These are phyloP conservation scores for Sapajus apella DNA, from an alignment of 2,113 vertebrate genomes.

Conservation along the genomic window DNA sequence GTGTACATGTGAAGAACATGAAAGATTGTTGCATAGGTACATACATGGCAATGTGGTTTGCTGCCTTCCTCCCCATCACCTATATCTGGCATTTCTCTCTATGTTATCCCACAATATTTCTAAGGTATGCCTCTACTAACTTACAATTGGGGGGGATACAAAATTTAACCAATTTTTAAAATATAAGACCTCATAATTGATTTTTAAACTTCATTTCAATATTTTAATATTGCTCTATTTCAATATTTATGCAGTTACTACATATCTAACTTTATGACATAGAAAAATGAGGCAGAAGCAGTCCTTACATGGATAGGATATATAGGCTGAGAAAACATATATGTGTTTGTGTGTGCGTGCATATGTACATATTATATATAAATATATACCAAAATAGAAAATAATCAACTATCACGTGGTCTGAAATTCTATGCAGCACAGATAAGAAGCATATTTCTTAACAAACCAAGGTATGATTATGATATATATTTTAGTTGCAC, in stretches of 20 bases:
- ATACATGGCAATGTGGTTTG: too few species aligned
- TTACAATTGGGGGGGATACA: not conserved
- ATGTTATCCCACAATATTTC: not conserved
- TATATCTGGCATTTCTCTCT: too few species aligned
- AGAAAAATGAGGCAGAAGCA: not conserved
- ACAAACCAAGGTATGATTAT: not conserved
- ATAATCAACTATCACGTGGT: not conserved
- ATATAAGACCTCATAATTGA: not conserved
- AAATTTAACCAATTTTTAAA: not conserved
- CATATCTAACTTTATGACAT: not conserved
- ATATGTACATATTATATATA: not conserved
- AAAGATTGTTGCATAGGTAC: too few species aligned
- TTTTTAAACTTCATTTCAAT: not conserved
- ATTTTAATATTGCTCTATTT: not conserved
- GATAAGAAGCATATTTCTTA: not conserved
- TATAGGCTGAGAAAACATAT: not conserved
- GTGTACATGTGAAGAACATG: too few species aligned
- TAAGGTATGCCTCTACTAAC: not conserved
- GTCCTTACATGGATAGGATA: too few species aligned
- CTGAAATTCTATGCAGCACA: not conserved
- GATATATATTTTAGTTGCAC: slow-evolving; percentile 5
- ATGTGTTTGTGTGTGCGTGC: not conserved
- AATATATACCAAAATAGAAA: not conserved
- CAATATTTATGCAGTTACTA: not conserved
- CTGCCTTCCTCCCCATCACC: too few species aligned